Base-by-base conservation (phyloP, 1,140 invertebrate genomes). In the Ridgeia piscesae region DNA sequence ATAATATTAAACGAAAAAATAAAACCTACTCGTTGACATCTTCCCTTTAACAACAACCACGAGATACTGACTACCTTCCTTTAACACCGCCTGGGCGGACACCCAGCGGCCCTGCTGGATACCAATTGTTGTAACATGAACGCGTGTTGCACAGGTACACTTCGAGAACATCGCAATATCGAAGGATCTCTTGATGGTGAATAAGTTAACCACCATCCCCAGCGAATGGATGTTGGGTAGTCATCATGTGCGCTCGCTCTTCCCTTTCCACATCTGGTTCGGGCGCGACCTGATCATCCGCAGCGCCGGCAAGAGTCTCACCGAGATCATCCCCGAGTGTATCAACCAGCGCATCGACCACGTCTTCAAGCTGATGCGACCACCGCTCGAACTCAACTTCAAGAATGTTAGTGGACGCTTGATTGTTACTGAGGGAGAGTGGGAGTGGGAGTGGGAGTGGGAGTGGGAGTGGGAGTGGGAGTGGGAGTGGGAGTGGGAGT, bases 221-320 rank as follows among this genome's bases (percentile, higher is more conserved):
- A 58, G 50, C 34, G 34, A 91, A 34, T 42, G 92, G 34, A 94
- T 94, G 1, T 93, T 96, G n/a, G 93, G 98, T 95, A 99, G 93
- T 97, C 95, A 96, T 34, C 94, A 99, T 8, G 96, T 99, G 14
- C 99, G 99, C 94, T 98, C 99, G 95, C 98, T 99, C 94, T 99
- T 99, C 96, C 99, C 99, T 8, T 99, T 99, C 96, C 99, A 98
- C 96, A 98, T 99, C 94, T 98, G 99, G 34, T 99, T 99, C 96
- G 98, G 98, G 97, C 98, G 98, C 0, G 97, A 98, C 94, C 98
- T 99, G 98, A 96, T 98, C 14, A 98, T 99, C 31, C 97, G 97
- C n/a, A 95, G 94, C 91, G 94, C 98, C 92, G 99, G 99, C 11
- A 98, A 98, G 95, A 98, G 98, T 0, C 95, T 99, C n/a, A 97